phyloP scores from a whole-genome alignment of 2,113 vertebrate species.

The Phainopepla nitens region DNA sequence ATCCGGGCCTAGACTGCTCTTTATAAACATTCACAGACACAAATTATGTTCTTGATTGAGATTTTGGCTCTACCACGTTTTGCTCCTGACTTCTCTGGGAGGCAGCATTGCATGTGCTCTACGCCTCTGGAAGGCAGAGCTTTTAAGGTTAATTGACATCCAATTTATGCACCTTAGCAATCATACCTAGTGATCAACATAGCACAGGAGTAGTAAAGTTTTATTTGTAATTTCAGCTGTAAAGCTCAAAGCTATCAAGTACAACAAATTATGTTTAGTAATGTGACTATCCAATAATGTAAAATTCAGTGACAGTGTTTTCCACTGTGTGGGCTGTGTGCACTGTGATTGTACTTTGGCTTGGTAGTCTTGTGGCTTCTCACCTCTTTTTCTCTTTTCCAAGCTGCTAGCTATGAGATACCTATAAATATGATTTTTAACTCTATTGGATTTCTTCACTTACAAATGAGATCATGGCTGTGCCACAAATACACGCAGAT shows the following conservation, averaged over 20 bases:
- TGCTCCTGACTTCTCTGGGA: not conserved
- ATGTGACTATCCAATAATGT: not conserved
- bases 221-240: not conserved
- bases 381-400: not conserved
- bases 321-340: not conserved
- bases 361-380: not conserved
- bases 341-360: not conserved
- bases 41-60: not conserved
- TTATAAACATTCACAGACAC: not conserved
- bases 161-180: not conserved
- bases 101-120: not conserved
- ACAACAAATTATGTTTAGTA: not conserved
- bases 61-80: not conserved
- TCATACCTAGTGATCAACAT: not conserved
- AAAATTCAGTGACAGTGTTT: not conserved
- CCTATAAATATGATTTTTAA: not conserved
- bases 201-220: not conserved
- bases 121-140: not conserved
- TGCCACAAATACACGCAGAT: not conserved
- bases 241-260: not conserved
- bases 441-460: not conserved
- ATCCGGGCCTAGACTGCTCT: not conserved
- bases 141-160: not conserved
- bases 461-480: not conserved
- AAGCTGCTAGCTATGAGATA: not conserved